Conservation (phyloP, 2,113 vertebrate genomes). For the Glaucidium brasilianum region DNA sequence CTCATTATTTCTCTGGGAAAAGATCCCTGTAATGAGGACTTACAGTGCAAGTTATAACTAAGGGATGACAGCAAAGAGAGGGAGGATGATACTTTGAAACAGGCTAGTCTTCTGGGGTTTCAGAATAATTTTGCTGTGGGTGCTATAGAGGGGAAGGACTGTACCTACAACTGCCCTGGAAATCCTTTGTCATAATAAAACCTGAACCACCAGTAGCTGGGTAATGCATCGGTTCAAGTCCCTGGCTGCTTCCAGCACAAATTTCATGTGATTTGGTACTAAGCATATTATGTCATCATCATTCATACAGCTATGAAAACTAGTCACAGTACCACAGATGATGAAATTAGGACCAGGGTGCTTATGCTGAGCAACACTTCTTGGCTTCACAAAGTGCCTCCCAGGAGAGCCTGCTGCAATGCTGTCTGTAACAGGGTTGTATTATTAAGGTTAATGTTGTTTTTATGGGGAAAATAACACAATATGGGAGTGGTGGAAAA, state of each 20-base stretch:
- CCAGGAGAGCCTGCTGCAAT: neutral
- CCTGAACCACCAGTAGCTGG: neutral
- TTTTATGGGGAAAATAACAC: neutral
- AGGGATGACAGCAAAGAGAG: neutral
- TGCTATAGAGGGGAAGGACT: neutral
- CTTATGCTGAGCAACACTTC: neutral
- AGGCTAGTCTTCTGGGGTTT: neutral
- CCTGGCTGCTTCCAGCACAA: neutral
- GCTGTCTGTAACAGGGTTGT: neutral
- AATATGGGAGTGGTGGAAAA: neutral
- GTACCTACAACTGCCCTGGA: neutral
- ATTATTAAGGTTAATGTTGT: neutral
- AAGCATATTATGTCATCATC: neutral
- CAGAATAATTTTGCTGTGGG: neutral
- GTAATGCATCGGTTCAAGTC: rapidly evolving
- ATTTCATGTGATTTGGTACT: neutral
- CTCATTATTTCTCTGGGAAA: neutral
- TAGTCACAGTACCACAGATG: neutral
- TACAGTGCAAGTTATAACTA: neutral
- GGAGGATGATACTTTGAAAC: neutral
- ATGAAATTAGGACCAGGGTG: neutral
- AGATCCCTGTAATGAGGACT: neutral
- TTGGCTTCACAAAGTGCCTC: neutral
- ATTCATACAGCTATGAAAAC: neutral
- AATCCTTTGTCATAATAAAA: neutral